A percentile compares a stretch with the other conserved stretches of the same genome.
Conservation (phyloP, 2,797 vertebrate species). For the Pteropus rufus region DNA sequence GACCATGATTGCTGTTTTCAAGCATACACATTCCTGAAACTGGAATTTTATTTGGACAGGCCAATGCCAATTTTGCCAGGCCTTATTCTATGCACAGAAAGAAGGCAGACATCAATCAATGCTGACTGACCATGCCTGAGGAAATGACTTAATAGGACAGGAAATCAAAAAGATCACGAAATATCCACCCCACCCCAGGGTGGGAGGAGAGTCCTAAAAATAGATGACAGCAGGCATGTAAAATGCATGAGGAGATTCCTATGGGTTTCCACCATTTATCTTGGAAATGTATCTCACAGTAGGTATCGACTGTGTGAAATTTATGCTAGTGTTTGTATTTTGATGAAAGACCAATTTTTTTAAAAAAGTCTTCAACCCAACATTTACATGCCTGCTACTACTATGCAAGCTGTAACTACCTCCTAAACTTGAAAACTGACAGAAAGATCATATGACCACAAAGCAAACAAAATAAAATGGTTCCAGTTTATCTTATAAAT, state of each 20-base stretch:
- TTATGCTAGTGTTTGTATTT: neutral
- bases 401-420: neutral
- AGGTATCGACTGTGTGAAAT: neutral
- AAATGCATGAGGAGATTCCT: neutral
- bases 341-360: neutral
- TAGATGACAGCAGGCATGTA: neutral
- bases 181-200: neutral
- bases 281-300: neutral
- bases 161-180: constrained; percentile 38
- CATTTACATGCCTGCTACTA: neutral
- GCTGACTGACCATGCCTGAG: constrained; percentile 39
- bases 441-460: neutral
- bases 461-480: neutral
- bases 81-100: neutral
- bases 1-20: neutral
- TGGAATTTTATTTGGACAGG: constrained; percentile 23
- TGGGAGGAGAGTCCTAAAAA: neutral
- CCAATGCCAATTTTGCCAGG: neutral
- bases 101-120: constrained; percentile 15
- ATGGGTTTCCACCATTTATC: neutral
- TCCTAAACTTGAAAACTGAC: constrained; percentile 47
- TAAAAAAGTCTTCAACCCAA: neutral
- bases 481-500: constrained; percentile 38
- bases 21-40: neutral
- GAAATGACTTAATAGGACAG: constrained; percentile 49